phyloP scores from a whole-genome alignment of 2,797 vertebrate species.

The Rhodeus uyekii region DNA sequence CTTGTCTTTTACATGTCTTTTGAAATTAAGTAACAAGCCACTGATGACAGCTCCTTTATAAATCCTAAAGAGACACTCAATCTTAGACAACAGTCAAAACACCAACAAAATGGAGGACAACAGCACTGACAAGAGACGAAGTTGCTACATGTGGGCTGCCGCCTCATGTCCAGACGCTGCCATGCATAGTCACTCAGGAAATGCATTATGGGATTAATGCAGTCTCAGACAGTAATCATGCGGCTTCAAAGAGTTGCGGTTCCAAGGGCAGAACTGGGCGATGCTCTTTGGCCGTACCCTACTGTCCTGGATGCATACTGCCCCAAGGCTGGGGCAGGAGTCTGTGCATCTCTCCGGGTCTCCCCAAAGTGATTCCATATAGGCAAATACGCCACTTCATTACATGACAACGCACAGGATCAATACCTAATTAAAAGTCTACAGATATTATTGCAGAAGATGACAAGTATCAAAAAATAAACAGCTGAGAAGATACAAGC shows the following conservation, averaged over 20 bases:
- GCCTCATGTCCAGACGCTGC: conserved; percentile 23
- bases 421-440: conserved; percentile 29
- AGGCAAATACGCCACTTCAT: neutral
- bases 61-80: conserved; percentile 25
- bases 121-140: neutral
- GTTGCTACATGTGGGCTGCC: neutral
- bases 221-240: conserved; percentile 33
- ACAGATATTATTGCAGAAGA: neutral
- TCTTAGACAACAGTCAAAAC: conserved; percentile 32
- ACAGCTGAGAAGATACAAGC: conserved; percentile 47
- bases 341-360: neutral
- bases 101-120: conserved; percentile 30
- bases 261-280: conserved; percentile 30
- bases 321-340: conserved; percentile 31
- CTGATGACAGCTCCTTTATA: conserved; percentile 35
- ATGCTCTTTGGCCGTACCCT: conserved; percentile 17
- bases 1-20: conserved; percentile 38
- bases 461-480: conserved; percentile 57
- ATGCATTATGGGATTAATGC: conserved; percentile 38
- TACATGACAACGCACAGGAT: neutral
- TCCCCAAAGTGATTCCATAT: conserved; percentile 11
- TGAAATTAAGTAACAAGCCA: conserved; percentile 49
- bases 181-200: conserved; percentile 10
- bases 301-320: conserved; percentile 26
- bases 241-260: conserved; percentile 24